These are phyloP conservation scores for Sussaba pulchella DNA, from an alignment of 2,888 invertebrate genomes.

Conservation along the genomic window DNA sequence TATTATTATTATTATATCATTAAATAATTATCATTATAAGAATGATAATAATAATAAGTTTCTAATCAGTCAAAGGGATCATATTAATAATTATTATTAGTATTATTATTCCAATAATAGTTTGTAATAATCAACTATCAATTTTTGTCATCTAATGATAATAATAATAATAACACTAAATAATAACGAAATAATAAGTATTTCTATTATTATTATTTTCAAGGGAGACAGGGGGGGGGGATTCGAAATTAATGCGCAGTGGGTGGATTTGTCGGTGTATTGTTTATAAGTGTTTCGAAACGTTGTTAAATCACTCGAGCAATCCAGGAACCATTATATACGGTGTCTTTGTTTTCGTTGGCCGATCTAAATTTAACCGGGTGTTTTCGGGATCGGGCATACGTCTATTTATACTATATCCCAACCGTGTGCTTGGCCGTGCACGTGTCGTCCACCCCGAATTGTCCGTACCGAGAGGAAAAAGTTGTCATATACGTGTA, in stretches of 20 bases:
- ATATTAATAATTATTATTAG: too few species aligned
- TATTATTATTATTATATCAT: too few species aligned
- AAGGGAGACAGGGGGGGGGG: too few species aligned
- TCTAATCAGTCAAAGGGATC: too few species aligned
- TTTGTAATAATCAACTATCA: too few species aligned
- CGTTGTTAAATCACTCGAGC: conserved; percentile 59
- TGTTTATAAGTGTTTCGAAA: background rate
- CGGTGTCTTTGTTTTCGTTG: conserved; percentile 63
- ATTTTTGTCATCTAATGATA: too few species aligned
- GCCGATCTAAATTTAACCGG: conserved; percentile 62
- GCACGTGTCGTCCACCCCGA: conserved; percentile 66
- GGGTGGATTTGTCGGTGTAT: conserved; percentile 34
- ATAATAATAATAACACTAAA: too few species aligned
- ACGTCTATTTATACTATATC: conserved; percentile 69
- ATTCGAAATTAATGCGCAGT: conserved; percentile 62
- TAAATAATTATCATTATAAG: too few species aligned
- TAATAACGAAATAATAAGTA: too few species aligned
- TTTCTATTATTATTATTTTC: too few species aligned
- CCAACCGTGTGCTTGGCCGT: conserved; percentile 42
- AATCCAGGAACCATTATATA: conserved; percentile 63
- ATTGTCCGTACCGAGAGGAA: conserved; percentile 9
- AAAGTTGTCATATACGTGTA: conserved; percentile 52
- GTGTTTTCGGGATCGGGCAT: conserved; percentile 69
- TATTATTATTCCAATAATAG: too few species aligned
- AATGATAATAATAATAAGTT: too few species aligned